Base-by-base conservation (phyloP, 2,797 vertebrate genomes). In the Aplochiton taeniatus region DNA sequence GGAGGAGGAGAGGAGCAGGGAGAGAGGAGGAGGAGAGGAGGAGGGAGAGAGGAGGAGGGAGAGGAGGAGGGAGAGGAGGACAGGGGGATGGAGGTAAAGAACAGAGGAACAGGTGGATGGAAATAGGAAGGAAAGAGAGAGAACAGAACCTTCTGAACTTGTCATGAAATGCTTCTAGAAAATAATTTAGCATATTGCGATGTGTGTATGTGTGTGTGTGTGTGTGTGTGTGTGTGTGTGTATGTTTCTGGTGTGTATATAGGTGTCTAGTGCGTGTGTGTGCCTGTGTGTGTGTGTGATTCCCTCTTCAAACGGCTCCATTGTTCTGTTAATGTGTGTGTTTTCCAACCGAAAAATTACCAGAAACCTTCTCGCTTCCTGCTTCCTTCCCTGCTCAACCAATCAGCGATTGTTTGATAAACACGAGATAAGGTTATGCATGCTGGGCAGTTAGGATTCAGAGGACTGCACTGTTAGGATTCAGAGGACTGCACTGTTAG, bases 41-140 rank as follows among this genome's bases (percentile, higher is more conserved):
- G 64, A 79, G 65, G 45, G 63, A 66, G 70, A 16, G 12, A 4
- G 49, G 17, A 31, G 45, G 50, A n/a, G 20, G 0, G 14, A 61
- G 46, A 58, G 50, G 61, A 31, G 53, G 60, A 43, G 57, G 20
- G 8, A 48, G 49, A 68, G 53, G 10, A 18, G 62, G 54, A 44
- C 9, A 17, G 44, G 41, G 43, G 44, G 13, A 43, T n/a, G n/a
- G n/a, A 47, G 19, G n/a, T 50, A 63, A n/a, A 61, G 47, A 44
- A 69, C 44, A n/a, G 45, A 43, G 14, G 4, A 12, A 54, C 43
- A 58, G 60, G 47, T 42, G 54, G 31, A 18, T 9, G 51, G 8
- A 31, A 31, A 7, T 55, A 63, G n/a, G 14, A 57, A 58, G 44
- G 43, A 16, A 69, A 69, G 42, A 54, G 59, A 43, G 73, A 69